Base-by-base conservation (phyloP, 2,113 vertebrate genomes). In the Callithrix jacchus region DNA sequence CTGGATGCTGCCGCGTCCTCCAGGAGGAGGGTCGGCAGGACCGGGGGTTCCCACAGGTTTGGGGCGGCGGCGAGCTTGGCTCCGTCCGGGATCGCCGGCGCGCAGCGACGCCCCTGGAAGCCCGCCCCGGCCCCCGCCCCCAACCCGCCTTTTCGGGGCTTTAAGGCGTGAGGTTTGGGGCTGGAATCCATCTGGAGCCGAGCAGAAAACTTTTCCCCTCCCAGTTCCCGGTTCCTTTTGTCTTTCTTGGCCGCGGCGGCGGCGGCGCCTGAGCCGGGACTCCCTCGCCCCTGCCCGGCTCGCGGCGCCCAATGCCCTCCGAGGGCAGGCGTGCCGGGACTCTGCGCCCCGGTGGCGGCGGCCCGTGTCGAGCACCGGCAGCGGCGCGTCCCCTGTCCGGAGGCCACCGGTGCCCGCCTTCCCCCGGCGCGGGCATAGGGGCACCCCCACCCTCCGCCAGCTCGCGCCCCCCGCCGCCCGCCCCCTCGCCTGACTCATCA, bases 401-500 rank as follows among this genome's bases (percentile, higher is more conserved):
- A 30, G 52, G 66, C 81, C 13, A 16, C 73, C 47, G 9, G 79
- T 32, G 68, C 37, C 17, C 20, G 14, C 47, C 40, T 20, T 42
- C 17, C 52, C 35, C 4, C 5, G 47, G 82, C 73, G 70, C 97
- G 47, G 88, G 89, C 87, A 64, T 97, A 94, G 95, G 88, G 76
- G 92, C 47, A 89, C 93, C 84, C 91, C 93, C 35, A 14, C 68
- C 40, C 70, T 30, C 89, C 37, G 61, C 27, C 61, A 27, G 27
- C 61, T 32, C 30, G 61, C 61, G 30, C 61, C 61, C 61, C 61
- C 32, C 30, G 61, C 25, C 42, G 71, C 79, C 80, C 94, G 89
- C 96, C 93, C 93, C 89, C 86, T 82, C 93, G 82, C 93, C 90
- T 98, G 97, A 97, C 96, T 97, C 97, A 97, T 93, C 86, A 27